Evolutionary conservation across 2,113 vertebrate genomes (phyloP), one percentile per base, ranked within the genome.

Genomic region (Mobula hypostoma): DNA sequence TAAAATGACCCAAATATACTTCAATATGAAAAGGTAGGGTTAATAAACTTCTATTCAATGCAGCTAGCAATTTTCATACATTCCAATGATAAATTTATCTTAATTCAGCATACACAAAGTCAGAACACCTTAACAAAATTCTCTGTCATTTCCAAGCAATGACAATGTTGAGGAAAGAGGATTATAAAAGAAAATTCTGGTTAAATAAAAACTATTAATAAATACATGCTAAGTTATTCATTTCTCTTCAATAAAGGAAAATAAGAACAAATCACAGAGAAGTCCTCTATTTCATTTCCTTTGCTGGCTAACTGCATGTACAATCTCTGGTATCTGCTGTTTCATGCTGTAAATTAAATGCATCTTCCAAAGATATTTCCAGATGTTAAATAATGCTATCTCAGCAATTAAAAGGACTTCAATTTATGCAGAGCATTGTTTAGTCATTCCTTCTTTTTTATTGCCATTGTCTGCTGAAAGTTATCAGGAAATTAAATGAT

Each of bases 391-490:
- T 74, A 93, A 48, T 93, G 68, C 91, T 74, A 74, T 93, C 68
- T 93, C 91, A 93, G 91, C 91, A 93, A 93, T 74, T 93, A 93
- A 74, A 74, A 74, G 68, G 66, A 72, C 68, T 74, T 74, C 70
- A 48, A 93, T 93, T 93, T 74, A 93, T 93, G 36, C 29, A 24
- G 21, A 40, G 66, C 72, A 56, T 93, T 74, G 63, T 93, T 48
- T 93, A 74, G 74, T 93, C 66, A 74, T 93, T 93, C 36, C 36
- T 36, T 70, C 88, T 32, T 92, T 24, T 36, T 72, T 72, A 70
- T 68, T 70, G 63, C 66, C 32, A 7, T 32, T 68, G n/a, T n/a
- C 63, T 92, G n/a, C 68, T 72, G 70, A 92, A 92, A 72, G 88
- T 40, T 92, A 32, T 40, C 68, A 17, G 70, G 63, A 63, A 92